Evolutionary conservation across 2,113 vertebrate genomes (phyloP), one percentile per base, ranked within the genome.

Genomic region (Ameiurus melas): DNA sequence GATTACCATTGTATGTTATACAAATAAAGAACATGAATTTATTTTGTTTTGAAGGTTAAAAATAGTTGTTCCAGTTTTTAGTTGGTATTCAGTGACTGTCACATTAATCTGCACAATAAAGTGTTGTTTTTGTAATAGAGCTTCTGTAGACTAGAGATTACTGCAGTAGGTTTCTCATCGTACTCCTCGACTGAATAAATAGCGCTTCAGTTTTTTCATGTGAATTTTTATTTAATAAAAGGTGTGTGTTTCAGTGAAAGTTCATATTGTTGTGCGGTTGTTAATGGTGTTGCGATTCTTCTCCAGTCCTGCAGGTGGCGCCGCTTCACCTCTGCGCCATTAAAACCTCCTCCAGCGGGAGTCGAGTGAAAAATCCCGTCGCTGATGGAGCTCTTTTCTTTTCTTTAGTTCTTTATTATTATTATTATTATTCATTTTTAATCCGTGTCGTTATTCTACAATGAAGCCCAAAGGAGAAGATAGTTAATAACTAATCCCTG

Each of bases 381-480:
- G 89, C 33, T 22, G 6, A 70, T 55, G 53, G 58, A 14, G 71
- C 1, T 25, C 10, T 58, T n/a, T n/a, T 83, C 13, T 2, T 36
- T 19, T 47, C 14, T 27, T 47, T 71, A 39, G n/a, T n/a, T 9
- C 27, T 85, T 43, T 43, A 43, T 73, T 85, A 58, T n/a, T n/a
- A n/a, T n/a, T n/a, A n/a, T n/a, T n/a, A n/a, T 57, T 55, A 30
- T 22, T 53, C 10, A 36, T 58, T 36, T 16, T 4, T 43, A 43
- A 43, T 43, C 39, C 39, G 10, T 25, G 25, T 3, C 55, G 4
- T 53, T 22, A 4, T 62, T 27, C 5, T 16, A 62, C 25, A 57
- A 90, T 85, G 89, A 87, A 71, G 20, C 2, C 25, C 19, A 84
- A 47, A 57, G 85, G 66, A 68, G 86, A 86, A 86, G 86, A 86